phyloP scores from a whole-genome alignment of 35 echinoderm and acorn worm genomes.

The Ophiothrix spiculata region DNA sequence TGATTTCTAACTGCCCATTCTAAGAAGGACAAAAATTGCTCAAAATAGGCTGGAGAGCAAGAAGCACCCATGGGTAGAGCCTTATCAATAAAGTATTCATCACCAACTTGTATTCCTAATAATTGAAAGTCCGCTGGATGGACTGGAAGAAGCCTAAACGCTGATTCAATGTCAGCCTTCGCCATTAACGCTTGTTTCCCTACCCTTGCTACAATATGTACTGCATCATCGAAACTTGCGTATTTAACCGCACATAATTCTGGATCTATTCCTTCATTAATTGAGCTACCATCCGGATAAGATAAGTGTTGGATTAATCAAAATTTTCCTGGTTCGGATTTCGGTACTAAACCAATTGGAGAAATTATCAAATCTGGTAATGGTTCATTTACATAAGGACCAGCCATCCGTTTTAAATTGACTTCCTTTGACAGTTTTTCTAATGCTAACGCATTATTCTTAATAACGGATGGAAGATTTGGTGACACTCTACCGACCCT shows the following conservation, averaged over 20 bases:
- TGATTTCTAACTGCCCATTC: neutral
- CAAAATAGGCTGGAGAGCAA: neutral
- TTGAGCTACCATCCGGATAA: neutral
- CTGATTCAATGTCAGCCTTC: constrained; percentile 48
- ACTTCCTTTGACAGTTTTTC: neutral
- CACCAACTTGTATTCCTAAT: neutral
- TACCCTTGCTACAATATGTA: neutral
- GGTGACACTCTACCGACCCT: neutral
- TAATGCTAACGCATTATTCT: neutral
- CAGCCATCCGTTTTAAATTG: neutral
- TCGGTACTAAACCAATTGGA: constrained; percentile 19
- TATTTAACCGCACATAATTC: neutral
- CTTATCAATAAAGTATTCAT: neutral
- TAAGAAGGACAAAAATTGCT: neutral
- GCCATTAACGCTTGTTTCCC: neutral
- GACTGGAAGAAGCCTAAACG: neutral
- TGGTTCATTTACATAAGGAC: neutral
- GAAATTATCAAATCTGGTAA: neutral
- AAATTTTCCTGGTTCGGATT: neutral
- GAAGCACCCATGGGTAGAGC: constrained; percentile 1
- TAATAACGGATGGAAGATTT: constrained; percentile 1
- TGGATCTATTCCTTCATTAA: neutral
- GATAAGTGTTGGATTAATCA: neutral
- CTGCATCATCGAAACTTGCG: neutral
- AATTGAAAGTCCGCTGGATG: neutral